Conservation (phyloP, 1,140 invertebrate species). For the Bombyx mori region DNA sequence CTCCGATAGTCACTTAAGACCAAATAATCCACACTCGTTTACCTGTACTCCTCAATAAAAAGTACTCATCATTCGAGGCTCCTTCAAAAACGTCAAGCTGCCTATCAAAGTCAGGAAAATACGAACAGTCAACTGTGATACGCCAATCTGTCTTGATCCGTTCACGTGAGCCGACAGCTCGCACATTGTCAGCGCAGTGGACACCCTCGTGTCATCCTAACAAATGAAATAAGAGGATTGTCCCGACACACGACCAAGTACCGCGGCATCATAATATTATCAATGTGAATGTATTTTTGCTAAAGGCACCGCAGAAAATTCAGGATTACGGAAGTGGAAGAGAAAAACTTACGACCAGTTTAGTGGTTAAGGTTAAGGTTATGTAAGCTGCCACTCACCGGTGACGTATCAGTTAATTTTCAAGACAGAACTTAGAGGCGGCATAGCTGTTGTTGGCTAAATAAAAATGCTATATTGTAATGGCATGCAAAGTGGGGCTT, state of each 20-base stretch:
- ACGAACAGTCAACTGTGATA: slow-evolving; percentile 10
- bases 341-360: too few relatives aligned
- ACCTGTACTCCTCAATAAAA: neutral
- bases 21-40: neutral
- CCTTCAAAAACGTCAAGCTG: neutral
- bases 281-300: too few relatives aligned
- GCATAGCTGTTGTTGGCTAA: too few relatives aligned
- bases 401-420: too few relatives aligned
- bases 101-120: slow-evolving; percentile 3
- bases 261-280: slow-evolving; percentile 16
- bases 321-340: too few relatives aligned
- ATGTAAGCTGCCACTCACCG: too few relatives aligned
- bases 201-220: slow-evolving; percentile 15
- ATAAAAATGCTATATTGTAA: too few relatives aligned
- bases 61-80: too few relatives aligned
- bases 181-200: slow-evolving; percentile 14
- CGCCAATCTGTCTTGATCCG: slow-evolving; percentile 18
- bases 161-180: slow-evolving; percentile 14
- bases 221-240: slow-evolving; percentile 25
- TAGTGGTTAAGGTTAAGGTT: too few relatives aligned
- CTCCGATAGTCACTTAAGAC: neutral
- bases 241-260: slow-evolving; percentile 15
- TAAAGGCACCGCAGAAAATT: too few relatives aligned
- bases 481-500: too few relatives aligned
- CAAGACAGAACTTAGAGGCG: too few relatives aligned